Base-by-base conservation (phyloP, 1,140 invertebrate species). In the Drosophila takahashii region DNA sequence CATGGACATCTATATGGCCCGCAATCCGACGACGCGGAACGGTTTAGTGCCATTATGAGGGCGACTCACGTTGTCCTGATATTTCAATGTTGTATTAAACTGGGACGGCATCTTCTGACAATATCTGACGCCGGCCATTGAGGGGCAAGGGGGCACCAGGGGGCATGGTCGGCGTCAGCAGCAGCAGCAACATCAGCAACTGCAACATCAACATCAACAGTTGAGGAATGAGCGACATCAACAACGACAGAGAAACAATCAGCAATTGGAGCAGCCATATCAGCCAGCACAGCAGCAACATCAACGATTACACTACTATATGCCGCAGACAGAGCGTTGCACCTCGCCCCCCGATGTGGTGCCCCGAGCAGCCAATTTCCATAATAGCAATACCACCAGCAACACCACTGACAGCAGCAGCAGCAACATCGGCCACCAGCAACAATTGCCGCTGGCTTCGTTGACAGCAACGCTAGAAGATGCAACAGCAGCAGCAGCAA, bases 1-100 rank as follows among this genome's bases (percentile, higher is more conserved):
- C 91, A 97, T 98, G 96, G 97, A 98, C 77, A 97, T 98, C 81
- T 98, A 98, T 92, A 97, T 98, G 95, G 96, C 97, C 56, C 94
- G 97, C 81, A 98, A 98, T 93, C 95, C 96, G 54, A 97, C 97
- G 13, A 95, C 96, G 42, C 94, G 97, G 81, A 96, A 96, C 79
- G 96, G 96, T 60, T 93, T 97, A 67, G 96, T 97, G 79, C 96
- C 96, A 76, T 95, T 97, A 93, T 96, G 95, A 95, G 93, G 93
- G 79, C 83, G 77, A 57, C 79, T 90, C 79, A 81, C 89, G 72
- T 79, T 91, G 74, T 92, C 91, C 80, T 92, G 90, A 92, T 90
- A 92, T 92, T 90, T 91, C 89, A 83, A 92, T 91, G 85, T 91
- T 92, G 81, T 92, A 92, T 81, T 92, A 85, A 90, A 89, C 90